Conservation (phyloP, 2,888 invertebrate genomes). For the Oxytorus armatus region DNA sequence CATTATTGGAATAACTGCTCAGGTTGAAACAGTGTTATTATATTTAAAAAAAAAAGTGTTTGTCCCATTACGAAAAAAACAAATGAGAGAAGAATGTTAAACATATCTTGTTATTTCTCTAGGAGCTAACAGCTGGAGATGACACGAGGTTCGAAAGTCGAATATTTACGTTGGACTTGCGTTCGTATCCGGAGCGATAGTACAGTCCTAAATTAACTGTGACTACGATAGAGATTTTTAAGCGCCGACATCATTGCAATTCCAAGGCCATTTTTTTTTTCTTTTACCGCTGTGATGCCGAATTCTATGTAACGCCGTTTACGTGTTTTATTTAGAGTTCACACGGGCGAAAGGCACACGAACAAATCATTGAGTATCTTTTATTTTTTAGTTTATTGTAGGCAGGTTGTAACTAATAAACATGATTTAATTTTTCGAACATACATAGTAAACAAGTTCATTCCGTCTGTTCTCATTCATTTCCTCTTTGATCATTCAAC, state of each 20-base stretch:
- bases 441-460: conserved; percentile 17
- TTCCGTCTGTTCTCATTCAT: conserved; percentile 10
- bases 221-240: not conserved
- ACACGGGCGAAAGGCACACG: not conserved
- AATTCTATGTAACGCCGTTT: not conserved
- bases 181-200: not conserved
- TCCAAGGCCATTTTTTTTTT: not conserved
- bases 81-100: no score
- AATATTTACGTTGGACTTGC: conserved; percentile 8
- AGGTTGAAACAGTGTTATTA: no score
- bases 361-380: conserved; percentile 32
- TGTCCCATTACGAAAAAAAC: no score
- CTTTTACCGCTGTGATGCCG: not conserved
- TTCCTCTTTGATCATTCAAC: not conserved
- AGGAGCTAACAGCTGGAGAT: not conserved
- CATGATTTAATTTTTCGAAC: conserved; percentile 22
- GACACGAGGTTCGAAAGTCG: not conserved
- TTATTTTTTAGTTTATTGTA: conserved; percentile 31
- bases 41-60: no score
- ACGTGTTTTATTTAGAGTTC: not conserved
- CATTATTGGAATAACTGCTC: conserved; percentile 33
- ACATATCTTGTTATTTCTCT: no score
- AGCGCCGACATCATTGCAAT: conserved; percentile 8
- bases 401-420: conserved; percentile 44
- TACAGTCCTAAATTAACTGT: not conserved